These are phyloP conservation scores for Dione juno DNA, from an alignment of 2,888 invertebrate species.

Conservation along the genomic window DNA sequence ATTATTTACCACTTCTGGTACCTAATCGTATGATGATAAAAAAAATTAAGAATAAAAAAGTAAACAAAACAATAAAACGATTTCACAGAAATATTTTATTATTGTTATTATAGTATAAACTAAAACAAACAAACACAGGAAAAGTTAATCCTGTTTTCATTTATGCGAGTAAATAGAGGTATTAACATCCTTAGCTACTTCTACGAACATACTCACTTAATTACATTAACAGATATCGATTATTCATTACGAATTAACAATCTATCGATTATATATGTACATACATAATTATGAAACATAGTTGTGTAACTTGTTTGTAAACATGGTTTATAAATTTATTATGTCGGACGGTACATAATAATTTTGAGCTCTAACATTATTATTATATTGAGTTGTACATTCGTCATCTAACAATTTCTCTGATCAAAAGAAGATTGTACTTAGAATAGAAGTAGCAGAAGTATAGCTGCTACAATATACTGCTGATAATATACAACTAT, in stretches of 20 bases:
- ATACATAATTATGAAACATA: not conserved
- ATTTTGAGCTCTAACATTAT: too few relatives aligned
- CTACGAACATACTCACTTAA: constrained; percentile 24
- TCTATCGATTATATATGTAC: too few relatives aligned
- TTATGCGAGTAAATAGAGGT: constrained; percentile 16
- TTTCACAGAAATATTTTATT: constrained; percentile 22
- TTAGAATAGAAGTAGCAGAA: too few relatives aligned
- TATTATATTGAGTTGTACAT: too few relatives aligned
- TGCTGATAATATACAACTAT: too few relatives aligned
- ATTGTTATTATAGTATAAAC: constrained; percentile 34
- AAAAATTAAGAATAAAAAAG: not conserved
- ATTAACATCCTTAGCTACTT: constrained; percentile 9
- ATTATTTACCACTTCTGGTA: too few relatives aligned
- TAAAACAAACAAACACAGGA: constrained; percentile 34
- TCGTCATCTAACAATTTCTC: too few relatives aligned
- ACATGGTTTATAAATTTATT: not conserved
- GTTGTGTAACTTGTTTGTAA: not conserved
- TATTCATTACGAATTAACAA: not conserved
- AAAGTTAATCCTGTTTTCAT: constrained; percentile 30
- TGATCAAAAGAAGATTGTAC: too few relatives aligned
- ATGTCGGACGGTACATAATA: too few relatives aligned
- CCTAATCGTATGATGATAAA: not conserved
- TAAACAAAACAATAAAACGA: not conserved
- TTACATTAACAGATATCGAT: constrained; percentile 16
- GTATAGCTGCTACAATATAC: too few relatives aligned